phyloP scores from a whole-genome alignment of 2,888 invertebrate genomes.

The Gonocerus acuteangulatus region DNA sequence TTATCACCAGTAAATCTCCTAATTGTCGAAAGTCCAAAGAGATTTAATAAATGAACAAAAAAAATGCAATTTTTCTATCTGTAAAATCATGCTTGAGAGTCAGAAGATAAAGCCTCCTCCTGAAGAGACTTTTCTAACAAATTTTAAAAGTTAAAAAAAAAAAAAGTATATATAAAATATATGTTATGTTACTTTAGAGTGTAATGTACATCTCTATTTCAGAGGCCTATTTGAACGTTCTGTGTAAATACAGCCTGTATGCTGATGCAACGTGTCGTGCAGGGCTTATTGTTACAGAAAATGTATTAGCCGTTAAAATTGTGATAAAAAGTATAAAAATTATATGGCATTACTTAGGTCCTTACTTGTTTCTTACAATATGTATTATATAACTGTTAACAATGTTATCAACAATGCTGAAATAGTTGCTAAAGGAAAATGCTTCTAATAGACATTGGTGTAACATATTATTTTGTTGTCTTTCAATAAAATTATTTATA shows the following conservation, averaged over 20 bases:
- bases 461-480: constrained; percentile 8
- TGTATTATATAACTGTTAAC: constrained; percentile 17
- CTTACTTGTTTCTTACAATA: constrained; percentile 18
- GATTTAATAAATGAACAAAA: no score
- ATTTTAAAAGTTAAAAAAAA: neutral
- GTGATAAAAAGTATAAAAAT: constrained; percentile 22
- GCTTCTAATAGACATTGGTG: constrained; percentile 29
- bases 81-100: no score
- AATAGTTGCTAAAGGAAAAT: constrained; percentile 27
- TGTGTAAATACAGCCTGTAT: constrained; percentile 10
- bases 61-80: no score
- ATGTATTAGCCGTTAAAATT: constrained; percentile 24
- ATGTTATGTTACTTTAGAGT: neutral
- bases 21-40: no score
- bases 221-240: constrained; percentile 24
- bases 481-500: constrained; percentile 15
- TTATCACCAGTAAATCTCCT: no score
- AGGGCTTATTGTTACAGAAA: constrained; percentile 5
- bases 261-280: neutral
- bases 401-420: constrained; percentile 24
- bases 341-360: constrained; percentile 1
- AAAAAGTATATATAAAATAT: neutral
- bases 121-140: constrained; percentile 7
- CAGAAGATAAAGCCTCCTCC: neutral
- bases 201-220: constrained; percentile 16